Evolutionary conservation across 2,797 vertebrate genomes (phyloP).

Genomic region (Coendou prehensilis): DNA sequence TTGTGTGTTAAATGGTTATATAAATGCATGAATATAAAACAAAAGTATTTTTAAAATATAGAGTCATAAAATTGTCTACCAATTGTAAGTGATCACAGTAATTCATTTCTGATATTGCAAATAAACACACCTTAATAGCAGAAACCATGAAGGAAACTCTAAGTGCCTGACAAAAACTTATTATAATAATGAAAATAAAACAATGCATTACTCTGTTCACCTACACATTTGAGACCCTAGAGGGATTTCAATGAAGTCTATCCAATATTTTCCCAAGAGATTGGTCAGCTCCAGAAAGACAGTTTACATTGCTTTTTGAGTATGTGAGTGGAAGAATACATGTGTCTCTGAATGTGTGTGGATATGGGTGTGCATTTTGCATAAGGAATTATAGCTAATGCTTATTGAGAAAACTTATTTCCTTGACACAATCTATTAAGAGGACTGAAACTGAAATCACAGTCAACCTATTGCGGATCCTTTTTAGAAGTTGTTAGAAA

Average conservation of each 20-base stretch:
- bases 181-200: constrained; percentile 15
- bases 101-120: constrained; percentile 13
- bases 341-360: background rate
- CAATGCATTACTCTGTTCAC: background rate
- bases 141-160: constrained; percentile 1
- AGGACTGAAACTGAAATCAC: constrained; percentile 5
- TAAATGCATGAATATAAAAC: background rate
- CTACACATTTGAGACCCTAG: background rate
- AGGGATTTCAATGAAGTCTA: constrained; percentile 22
- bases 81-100: background rate
- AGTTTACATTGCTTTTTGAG: background rate
- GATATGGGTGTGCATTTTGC: background rate
- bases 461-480: background rate
- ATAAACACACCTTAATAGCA: constrained; percentile 30
- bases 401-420: constrained; percentile 37
- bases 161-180: constrained; percentile 52
- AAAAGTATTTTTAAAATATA: constrained; percentile 20
- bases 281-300: background rate
- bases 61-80: background rate
- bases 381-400: background rate
- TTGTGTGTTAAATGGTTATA: background rate
- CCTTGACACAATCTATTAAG: background rate
- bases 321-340: background rate
- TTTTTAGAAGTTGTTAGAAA: constrained; percentile 50
- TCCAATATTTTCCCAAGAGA: background rate